A percentile compares a stretch with the other conserved stretches of the same genome.
These are phyloP conservation scores for Bovichtus variegatus DNA, from an alignment of 2,797 vertebrate species.

Conservation along the genomic window DNA sequence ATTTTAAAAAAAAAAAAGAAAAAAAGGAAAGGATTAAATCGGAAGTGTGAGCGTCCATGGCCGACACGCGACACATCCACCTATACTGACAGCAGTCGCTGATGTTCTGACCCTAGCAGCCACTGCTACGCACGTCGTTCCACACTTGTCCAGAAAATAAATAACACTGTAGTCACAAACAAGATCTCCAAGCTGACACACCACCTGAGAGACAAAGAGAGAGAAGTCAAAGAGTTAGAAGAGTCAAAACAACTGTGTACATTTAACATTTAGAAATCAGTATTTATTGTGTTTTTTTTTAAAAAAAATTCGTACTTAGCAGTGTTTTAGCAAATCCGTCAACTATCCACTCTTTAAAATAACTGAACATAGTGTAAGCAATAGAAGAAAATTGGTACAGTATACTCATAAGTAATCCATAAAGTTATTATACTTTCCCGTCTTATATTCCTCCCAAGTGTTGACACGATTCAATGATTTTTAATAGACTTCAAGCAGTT, in stretches of 20 bases:
- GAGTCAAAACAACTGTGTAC: too few relatives aligned
- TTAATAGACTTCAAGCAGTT: too few relatives aligned
- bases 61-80: slow-evolving; percentile 56
- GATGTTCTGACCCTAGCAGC: slow-evolving; percentile 67
- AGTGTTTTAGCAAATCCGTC: neutral
- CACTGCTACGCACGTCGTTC: slow-evolving; percentile 82
- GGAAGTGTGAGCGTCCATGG: slow-evolving; percentile 53
- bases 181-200: slow-evolving; percentile 83
- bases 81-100: slow-evolving; percentile 62
- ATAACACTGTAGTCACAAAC: slow-evolving; percentile 90
- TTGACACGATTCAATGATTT: neutral
- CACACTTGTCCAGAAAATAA: slow-evolving; percentile 84
- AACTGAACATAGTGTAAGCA: neutral
- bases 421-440: neutral
- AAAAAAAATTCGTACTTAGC: too few relatives aligned
- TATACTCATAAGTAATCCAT: neutral
- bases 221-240: neutral
- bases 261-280: too few relatives aligned
- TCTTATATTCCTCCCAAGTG: neutral
- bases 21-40: slow-evolving; percentile 60
- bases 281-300: too few relatives aligned
- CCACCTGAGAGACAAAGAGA: slow-evolving; percentile 80
- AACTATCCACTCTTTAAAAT: neutral
- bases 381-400: neutral
- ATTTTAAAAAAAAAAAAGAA: too few relatives aligned